Evolutionary conservation across 53 echinoderm and acorn worm genomes (phyloP), one percentile per base, ranked within the genome.

Genomic region (Mesocentrotus franciscanus): DNA sequence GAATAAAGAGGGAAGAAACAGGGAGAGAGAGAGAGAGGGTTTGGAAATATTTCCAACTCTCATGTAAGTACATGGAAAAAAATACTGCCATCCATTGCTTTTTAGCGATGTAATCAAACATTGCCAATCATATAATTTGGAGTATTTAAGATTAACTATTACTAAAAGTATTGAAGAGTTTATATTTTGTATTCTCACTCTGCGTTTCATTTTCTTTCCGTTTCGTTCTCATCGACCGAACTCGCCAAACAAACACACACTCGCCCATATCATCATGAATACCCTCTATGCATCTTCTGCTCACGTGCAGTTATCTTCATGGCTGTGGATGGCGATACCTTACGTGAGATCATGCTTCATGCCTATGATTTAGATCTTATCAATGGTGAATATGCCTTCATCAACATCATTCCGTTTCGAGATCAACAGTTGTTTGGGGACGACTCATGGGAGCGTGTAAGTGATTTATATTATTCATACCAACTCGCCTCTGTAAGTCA

Each of bases 321-420:
- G 92, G 96, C 96, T 60, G 97, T 98, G 10, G 92, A 96, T 62
- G 99, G 97, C 8, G 89, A 97, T 0, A 78, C 92, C 30, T 95
- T 98, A 16, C 97, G 99, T 20, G 91, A 98, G 35, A 94, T 98
- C 10, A 98, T 99, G 98, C 95, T 97, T 27, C 96, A 96, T 87
- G 99, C 99, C 8, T 97, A 95, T 60, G 95, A 97, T 57, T 83
- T 96, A n/a, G 95, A 95, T 42, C 96, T 97, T 85, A 74, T 97
- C 16, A 97, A 97, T 36, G 99, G 99, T 14, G 97, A 99, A 85
- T 99, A 98, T 85, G 99, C 96, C 49, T 99, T 99, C 94, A 96
- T 99, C 95, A 98, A 97, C 95, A 96, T 98, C 92, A 96, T 98
- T 42, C 97, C 97, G 3, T 98, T 97, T 56, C 85, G 95, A 78